Conservation (phyloP, 2,888 invertebrate genomes). For the Oeneis ivallda region DNA sequence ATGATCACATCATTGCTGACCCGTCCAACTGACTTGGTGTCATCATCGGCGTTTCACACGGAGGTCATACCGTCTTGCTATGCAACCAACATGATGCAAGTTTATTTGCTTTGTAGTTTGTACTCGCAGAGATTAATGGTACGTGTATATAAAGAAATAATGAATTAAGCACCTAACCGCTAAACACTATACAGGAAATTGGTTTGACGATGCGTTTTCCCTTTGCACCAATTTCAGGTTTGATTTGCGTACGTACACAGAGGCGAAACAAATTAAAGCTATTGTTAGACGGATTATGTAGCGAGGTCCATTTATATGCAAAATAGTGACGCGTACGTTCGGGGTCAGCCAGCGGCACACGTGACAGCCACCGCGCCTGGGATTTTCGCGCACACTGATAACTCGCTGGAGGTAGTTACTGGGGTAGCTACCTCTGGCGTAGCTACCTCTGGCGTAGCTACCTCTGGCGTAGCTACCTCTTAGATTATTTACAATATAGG, state of each 20-base stretch:
- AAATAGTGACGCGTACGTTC: slow-evolving; percentile 75
- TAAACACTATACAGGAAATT: slow-evolving; percentile 10
- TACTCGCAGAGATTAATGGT: no score
- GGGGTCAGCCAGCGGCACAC: slow-evolving; percentile 61
- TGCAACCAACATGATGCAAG: no score
- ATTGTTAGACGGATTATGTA: slow-evolving; percentile 77
- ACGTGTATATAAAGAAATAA: background rate
- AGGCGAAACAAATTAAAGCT: slow-evolving; percentile 73
- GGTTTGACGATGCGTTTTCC: slow-evolving; percentile 24
- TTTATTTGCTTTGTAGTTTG: no score
- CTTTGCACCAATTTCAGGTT: slow-evolving; percentile 58
- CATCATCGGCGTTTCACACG: no score
- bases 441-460: no score
- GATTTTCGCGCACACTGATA: slow-evolving; percentile 46
- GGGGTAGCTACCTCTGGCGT: no score
- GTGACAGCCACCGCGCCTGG: slow-evolving; percentile 48
- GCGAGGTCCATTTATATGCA: slow-evolving; percentile 79
- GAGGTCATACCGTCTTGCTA: no score
- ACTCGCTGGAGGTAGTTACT: slow-evolving; percentile 50
- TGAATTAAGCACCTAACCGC: background rate
- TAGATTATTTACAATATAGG: background rate
- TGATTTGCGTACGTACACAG: slow-evolving; percentile 67
- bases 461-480: background rate
- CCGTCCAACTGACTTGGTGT: no score
- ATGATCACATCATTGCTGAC: no score